Evolutionary conservation across 2,888 invertebrate species (phyloP).

Genomic region (Geotrupes spiniger): DNA sequence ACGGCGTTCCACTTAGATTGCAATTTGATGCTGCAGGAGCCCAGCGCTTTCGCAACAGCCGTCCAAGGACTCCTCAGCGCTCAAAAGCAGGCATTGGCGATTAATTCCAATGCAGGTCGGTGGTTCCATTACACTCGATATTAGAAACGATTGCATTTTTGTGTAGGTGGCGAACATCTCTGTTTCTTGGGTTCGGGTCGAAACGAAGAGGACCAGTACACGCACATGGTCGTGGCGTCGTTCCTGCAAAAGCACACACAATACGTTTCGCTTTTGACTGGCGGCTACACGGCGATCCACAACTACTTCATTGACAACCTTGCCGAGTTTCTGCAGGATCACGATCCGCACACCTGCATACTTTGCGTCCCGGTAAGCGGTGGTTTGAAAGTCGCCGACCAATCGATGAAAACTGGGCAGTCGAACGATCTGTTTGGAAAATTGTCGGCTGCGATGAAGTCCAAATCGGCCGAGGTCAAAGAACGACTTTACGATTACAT

Average conservation of each 20-base stretch:
- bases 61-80: slow-evolving; percentile 89
- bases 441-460: slow-evolving; percentile 82
- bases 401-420: slow-evolving; percentile 32
- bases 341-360: slow-evolving; percentile 75
- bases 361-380: slow-evolving; percentile 64
- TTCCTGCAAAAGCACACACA: slow-evolving; percentile 92
- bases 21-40: slow-evolving; percentile 95
- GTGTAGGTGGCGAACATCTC: slow-evolving; percentile 73
- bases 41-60: slow-evolving; percentile 89
- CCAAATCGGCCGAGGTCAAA: slow-evolving; percentile 88
- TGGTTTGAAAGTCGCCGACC: slow-evolving; percentile 39
- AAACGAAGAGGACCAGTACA: slow-evolving; percentile 91
- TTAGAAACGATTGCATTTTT: slow-evolving; percentile 6
- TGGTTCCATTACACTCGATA: slow-evolving; percentile 3
- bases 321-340: slow-evolving; percentile 79
- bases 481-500: slow-evolving; percentile 91
- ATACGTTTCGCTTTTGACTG: slow-evolving; percentile 88
- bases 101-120: slow-evolving; percentile 73
- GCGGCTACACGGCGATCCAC: slow-evolving; percentile 85
- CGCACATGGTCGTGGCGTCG: slow-evolving; percentile 97
- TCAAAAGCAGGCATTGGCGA: slow-evolving; percentile 82
- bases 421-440: slow-evolving; percentile 76
- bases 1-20: slow-evolving; percentile 98
- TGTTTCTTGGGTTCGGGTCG: slow-evolving; percentile 93
- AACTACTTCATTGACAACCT: slow-evolving; percentile 80